Evolutionary conservation across 2,797 vertebrate genomes (phyloP).

Genomic region (Apodemus agrarius): DNA sequence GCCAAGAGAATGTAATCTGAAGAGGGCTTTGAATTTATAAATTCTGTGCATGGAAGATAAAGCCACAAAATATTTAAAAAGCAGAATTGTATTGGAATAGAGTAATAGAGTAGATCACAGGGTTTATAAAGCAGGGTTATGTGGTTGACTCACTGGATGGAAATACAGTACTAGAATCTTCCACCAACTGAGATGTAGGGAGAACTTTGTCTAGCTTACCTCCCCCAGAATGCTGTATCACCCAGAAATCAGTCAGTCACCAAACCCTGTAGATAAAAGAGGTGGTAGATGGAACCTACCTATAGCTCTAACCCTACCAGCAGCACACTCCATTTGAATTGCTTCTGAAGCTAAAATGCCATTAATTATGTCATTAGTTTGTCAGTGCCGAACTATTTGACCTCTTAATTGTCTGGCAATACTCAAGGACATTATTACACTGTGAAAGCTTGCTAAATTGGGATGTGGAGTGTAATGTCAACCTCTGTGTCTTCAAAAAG

Average conservation of each 20-base stretch:
- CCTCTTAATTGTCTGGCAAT: background rate
- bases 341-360: background rate
- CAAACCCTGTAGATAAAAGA: background rate
- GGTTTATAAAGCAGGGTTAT: background rate
- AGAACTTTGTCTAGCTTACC: background rate
- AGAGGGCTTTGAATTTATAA: background rate
- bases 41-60: background rate
- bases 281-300: background rate
- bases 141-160: background rate
- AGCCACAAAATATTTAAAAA: background rate
- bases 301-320: background rate
- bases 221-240: background rate
- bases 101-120: background rate
- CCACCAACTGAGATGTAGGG: background rate
- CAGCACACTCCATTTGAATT: background rate
- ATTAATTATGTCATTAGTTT: constrained; percentile 13
- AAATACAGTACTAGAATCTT: background rate
- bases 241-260: background rate
- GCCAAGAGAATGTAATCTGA: background rate
- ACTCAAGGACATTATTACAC: background rate
- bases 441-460: background rate
- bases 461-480: background rate
- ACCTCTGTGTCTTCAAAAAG: background rate
- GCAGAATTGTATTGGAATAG: background rate
- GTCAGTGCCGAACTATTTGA: background rate